phyloP scores from a whole-genome alignment of 2,113 vertebrate genomes.

The Tetrao urogallus region DNA sequence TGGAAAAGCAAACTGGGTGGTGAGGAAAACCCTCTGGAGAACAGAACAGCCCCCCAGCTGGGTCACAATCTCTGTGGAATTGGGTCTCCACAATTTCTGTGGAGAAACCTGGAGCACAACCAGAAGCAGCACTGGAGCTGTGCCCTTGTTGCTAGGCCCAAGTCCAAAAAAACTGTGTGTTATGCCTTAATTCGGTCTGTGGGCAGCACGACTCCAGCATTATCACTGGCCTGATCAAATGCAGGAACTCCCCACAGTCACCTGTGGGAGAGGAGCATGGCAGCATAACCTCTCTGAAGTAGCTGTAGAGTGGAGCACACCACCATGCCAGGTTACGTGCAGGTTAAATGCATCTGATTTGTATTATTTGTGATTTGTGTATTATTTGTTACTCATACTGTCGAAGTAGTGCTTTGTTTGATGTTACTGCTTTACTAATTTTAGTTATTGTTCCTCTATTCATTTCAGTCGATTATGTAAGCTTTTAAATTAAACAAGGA shows the following conservation, averaged over 20 bases:
- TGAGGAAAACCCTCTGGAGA: neutral
- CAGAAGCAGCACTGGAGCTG: neutral
- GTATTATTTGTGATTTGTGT: neutral
- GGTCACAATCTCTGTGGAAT: neutral
- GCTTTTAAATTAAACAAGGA: neutral
- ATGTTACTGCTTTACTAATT: neutral
- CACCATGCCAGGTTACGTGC: accelerated
- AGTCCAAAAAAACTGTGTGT: neutral
- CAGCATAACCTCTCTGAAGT: neutral
- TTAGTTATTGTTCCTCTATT: neutral
- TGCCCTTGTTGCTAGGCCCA: neutral
- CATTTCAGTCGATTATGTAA: neutral
- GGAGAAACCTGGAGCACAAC: neutral
- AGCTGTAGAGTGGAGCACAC: neutral
- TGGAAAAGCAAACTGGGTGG: neutral
- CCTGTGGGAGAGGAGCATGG: neutral
- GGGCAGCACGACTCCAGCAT: neutral
- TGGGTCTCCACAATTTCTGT: neutral
- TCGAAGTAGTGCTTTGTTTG: neutral
- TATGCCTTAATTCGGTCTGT: neutral
- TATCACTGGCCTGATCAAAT: neutral
- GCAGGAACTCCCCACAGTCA: neutral
- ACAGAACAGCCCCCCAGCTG: neutral
- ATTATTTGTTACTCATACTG: neutral
- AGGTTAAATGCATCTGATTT: neutral